A percentile compares a stretch with the other conserved stretches of the same genome.
Conservation (phyloP, 2,797 vertebrate species). For the Glossophaga mutica region DNA sequence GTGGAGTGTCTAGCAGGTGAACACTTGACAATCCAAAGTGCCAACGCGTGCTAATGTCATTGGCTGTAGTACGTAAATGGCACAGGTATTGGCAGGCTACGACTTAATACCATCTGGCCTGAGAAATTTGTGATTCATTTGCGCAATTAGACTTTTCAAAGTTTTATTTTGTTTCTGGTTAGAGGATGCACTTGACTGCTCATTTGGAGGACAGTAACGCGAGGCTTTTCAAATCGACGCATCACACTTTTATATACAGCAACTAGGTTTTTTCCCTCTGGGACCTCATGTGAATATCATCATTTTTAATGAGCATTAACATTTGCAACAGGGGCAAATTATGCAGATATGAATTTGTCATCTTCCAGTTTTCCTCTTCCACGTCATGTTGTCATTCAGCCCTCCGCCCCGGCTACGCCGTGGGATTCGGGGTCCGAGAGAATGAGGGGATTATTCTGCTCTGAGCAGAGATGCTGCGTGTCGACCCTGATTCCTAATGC, state of each 20-base stretch:
- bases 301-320: not conserved
- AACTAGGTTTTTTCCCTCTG: not conserved
- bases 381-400: not conserved
- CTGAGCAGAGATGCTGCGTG: not conserved
- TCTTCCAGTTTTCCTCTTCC: not conserved
- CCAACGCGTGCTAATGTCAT: slow-evolving; percentile 54
- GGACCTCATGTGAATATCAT: not conserved
- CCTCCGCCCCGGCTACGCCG: not conserved
- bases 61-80: slow-evolving; percentile 45
- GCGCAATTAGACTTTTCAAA: slow-evolving; percentile 30
- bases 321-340: not conserved
- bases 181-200: not conserved
- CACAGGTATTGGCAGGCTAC: slow-evolving; percentile 55
- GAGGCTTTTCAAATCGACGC: not conserved
- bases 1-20: slow-evolving; percentile 58
- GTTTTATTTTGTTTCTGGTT: slow-evolving; percentile 31
- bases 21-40: slow-evolving; percentile 49
- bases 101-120: slow-evolving; percentile 67
- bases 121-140: slow-evolving; percentile 61
- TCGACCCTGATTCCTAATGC: not conserved
- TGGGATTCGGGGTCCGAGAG: not conserved
- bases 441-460: not conserved
- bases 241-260: not conserved
- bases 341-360: not conserved
- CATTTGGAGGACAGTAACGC: not conserved